A percentile compares a stretch with the other conserved stretches of the same genome.
These are phyloP conservation scores for Zaprionus vittiger DNA, from an alignment of 1,140 invertebrate species.

Conservation along the genomic window DNA sequence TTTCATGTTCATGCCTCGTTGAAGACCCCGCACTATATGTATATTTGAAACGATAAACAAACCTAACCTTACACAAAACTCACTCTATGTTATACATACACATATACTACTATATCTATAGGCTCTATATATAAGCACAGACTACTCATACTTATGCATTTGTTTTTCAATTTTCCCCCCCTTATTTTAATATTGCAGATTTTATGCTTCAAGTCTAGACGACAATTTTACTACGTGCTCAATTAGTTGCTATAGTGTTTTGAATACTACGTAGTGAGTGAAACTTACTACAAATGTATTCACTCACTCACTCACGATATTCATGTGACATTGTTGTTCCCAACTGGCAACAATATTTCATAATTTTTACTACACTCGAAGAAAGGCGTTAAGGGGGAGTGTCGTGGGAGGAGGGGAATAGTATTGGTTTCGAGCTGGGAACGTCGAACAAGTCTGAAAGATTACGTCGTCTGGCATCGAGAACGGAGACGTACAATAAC, in stretches of 20 bases:
- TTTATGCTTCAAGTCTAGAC: constrained; percentile 80
- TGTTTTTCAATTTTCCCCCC: not conserved
- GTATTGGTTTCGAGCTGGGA: not conserved
- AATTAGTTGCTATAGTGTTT: constrained; percentile 55
- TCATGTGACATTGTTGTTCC: constrained; percentile 9
- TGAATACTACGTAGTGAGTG: not conserved
- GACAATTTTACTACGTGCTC: constrained; percentile 79
- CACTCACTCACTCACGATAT: not conserved
- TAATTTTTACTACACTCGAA: constrained; percentile 46
- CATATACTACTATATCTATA: not conserved
- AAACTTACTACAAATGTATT: not conserved
- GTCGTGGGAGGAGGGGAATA: not conserved
- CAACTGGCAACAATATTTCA: constrained; percentile 54
- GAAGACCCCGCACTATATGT: constrained; percentile 7
- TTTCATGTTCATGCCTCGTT: constrained; percentile 66
- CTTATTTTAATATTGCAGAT: constrained; percentile 66
- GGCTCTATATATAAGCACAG: not conserved
- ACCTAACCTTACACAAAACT: constrained; percentile 60
- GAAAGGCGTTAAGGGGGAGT: not conserved
- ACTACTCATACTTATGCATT: not conserved
- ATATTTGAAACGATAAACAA: constrained; percentile 40
- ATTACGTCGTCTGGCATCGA: constrained; percentile 1
- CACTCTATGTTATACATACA: not conserved
- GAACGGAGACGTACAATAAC: not conserved
- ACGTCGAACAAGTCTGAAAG: constrained; percentile 3